These are phyloP conservation scores for Mastacembelus armatus DNA, from an alignment of 2,797 vertebrate genomes.

Conservation along the genomic window DNA sequence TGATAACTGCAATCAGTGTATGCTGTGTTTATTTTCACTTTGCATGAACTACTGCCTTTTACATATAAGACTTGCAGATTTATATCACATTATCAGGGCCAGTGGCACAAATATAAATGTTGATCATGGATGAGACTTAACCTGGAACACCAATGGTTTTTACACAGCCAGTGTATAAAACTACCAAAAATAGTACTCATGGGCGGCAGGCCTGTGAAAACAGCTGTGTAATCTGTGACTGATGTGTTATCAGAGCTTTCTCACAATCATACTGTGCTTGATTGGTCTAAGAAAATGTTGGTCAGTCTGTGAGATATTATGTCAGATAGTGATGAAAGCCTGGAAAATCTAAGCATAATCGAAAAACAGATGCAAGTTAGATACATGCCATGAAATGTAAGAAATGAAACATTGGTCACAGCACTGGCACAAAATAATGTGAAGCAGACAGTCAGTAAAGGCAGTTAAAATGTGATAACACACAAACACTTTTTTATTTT, in stretches of 20 bases:
- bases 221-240: not conserved
- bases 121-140: not conserved
- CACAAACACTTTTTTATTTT: too few relatives aligned
- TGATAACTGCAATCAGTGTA: not conserved
- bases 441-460: too few relatives aligned
- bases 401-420: too few relatives aligned
- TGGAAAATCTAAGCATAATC: too few relatives aligned
- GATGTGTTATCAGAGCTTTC: too few relatives aligned
- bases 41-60: slow-evolving; percentile 10
- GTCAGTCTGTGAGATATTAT: too few relatives aligned
- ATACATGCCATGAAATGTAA: not conserved
- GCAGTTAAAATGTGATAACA: too few relatives aligned
- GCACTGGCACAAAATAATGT: too few relatives aligned
- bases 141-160: not conserved
- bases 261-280: too few relatives aligned
- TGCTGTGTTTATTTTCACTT: slow-evolving; percentile 1
- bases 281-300: too few relatives aligned
- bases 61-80: slow-evolving; percentile 21
- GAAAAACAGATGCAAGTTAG: not conserved
- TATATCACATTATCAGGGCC: too few relatives aligned
- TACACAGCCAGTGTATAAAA: not conserved
- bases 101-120: not conserved
- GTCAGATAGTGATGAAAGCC: not conserved
- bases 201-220: not conserved
- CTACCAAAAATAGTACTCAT: too few relatives aligned